phyloP scores from a whole-genome alignment of 2,888 invertebrate species.

The Cataglyphis altisquamis region DNA sequence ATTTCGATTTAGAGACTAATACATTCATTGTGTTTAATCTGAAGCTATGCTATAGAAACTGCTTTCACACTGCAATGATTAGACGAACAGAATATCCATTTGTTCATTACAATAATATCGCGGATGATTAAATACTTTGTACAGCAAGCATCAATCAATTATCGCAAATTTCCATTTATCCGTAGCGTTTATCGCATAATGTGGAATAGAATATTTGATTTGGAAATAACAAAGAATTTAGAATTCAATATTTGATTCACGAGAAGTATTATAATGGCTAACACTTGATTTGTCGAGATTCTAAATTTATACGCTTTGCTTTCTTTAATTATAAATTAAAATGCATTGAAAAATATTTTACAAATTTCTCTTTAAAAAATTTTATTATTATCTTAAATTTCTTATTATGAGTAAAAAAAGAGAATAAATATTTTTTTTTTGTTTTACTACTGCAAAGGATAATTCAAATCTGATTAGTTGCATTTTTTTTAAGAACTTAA shows the following conservation, averaged over 20 bases:
- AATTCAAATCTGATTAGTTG: not conserved
- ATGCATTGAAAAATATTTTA: not conserved
- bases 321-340: slow-evolving; percentile 4
- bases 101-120: slow-evolving; percentile 28
- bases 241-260: not conserved
- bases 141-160: not conserved
- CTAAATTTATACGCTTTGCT: not conserved
- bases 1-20: not conserved
- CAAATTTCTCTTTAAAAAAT: not conserved
- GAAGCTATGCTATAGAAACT: slow-evolving; percentile 9
- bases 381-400: not conserved
- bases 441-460: not conserved
- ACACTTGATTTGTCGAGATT: not conserved
- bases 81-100: slow-evolving; percentile 7
- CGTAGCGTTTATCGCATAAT: not conserved
- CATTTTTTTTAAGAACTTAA: not conserved
- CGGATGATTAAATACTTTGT: slow-evolving; percentile 43
- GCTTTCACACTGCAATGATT: not conserved
- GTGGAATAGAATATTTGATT: slow-evolving; percentile 6
- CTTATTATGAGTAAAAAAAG: not conserved
- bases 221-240: slow-evolving; percentile 35
- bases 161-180: slow-evolving; percentile 24
- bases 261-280: not conserved
- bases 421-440: not conserved
- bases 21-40: not conserved